Base-by-base conservation (phyloP, 2,797 vertebrate species). In the Alauda arvensis region DNA sequence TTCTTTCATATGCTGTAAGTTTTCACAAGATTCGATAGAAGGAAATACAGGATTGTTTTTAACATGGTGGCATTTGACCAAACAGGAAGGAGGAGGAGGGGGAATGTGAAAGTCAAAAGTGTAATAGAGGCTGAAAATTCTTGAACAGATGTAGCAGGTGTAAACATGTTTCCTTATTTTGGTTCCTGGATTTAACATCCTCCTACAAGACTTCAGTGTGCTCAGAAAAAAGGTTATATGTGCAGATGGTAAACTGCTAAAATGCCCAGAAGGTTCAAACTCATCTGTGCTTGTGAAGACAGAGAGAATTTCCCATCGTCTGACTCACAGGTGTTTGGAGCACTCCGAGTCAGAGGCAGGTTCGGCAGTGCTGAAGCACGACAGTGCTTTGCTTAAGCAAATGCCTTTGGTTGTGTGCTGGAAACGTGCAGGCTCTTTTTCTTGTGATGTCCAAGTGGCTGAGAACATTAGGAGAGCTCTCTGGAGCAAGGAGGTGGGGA, bases 221-320 rank as follows among this genome's bases (percentile, higher is more conserved):
- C 85, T 95, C 84, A 85, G 90, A 88, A 85, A 91, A 87, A 95
- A 93, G 96, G 96, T 96, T 96, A 92, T 95, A 70, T 66, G 95
- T 96, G 93, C 96, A 97, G 97, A 97, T 97, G 97, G 97, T 94
- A 97, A 97, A 97, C 94, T 96, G 95, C 91, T 92, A 88, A 96
- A 96, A 97, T 96, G 96, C 97, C 97, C 97, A 96, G 94, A 97
- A 97, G 97, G 96, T 97, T 96, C 95, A 92, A 94, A 95, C 95
- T 97, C 96, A 95, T 97, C 96, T 96, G 91, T 75, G 93, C 94
- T 96, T 92, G 84, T 82, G 91, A 96, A 95, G 94, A 96, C 66
- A 75, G 93, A 83, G 90, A 94, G 95, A 95, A 90, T 95, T 94
- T 96, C 90, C 87, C 46, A 39, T 90, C 69, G 12, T 95, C 90